These are phyloP conservation scores for Prionace glauca DNA, from an alignment of 2,797 vertebrate species.

Conservation along the genomic window DNA sequence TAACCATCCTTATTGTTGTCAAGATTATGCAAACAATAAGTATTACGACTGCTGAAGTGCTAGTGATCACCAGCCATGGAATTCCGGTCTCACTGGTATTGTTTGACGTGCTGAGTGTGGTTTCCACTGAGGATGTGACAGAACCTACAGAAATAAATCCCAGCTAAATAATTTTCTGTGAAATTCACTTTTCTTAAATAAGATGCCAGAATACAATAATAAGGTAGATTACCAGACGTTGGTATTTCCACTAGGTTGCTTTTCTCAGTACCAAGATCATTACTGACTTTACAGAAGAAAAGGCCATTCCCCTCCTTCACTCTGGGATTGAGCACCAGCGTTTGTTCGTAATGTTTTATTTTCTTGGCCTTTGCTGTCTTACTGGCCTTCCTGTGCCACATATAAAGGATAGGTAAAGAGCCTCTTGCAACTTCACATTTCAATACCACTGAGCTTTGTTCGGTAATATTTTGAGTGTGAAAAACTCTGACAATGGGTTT, in stretches of 20 bases:
- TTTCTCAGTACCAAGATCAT: slow-evolving; percentile 6
- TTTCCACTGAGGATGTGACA: slow-evolving; percentile 8
- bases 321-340: background rate
- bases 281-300: slow-evolving; percentile 34
- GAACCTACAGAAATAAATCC: background rate
- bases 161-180: background rate
- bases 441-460: background rate
- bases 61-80: background rate
- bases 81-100: background rate
- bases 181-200: background rate
- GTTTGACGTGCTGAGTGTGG: background rate
- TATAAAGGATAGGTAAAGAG: slow-evolving; percentile 17
- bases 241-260: background rate
- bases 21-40: slow-evolving; percentile 27
- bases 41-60: slow-evolving; percentile 2
- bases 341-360: slow-evolving; percentile 14
- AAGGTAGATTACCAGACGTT: slow-evolving; percentile 5
- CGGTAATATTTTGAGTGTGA: background rate
- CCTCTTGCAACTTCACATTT: slow-evolving; percentile 22
- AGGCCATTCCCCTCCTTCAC: background rate
- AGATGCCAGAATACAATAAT: background rate
- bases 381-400: slow-evolving; percentile 16
- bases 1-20: slow-evolving; percentile 10
- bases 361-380: slow-evolving; percentile 32
- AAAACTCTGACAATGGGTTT: background rate